phyloP scores from a whole-genome alignment of 2,113 vertebrate species.

The Heteronetta atricapilla region DNA sequence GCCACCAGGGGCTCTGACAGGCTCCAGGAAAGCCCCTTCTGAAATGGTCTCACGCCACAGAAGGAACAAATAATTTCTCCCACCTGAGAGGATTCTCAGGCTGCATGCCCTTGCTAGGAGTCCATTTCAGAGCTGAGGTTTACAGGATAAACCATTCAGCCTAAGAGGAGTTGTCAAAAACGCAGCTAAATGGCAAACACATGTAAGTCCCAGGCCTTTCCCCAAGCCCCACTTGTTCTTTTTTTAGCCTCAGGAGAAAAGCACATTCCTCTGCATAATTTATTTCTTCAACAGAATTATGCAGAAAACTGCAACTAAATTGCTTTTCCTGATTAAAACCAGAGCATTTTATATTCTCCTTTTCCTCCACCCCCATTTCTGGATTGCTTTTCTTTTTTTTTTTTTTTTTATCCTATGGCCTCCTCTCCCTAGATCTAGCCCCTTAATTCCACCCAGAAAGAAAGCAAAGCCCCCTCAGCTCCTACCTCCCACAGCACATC shows the following conservation, averaged over 20 bases:
- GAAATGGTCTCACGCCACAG: background rate
- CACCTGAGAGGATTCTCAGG: background rate
- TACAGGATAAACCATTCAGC: conserved; percentile 15
- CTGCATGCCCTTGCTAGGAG: background rate
- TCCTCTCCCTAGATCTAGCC: background rate
- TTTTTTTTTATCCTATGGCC: background rate
- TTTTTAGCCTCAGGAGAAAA: conserved; percentile 63
- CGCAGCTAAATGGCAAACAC: conserved; percentile 47
- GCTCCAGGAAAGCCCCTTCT: background rate
- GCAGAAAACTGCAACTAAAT: conserved; percentile 64
- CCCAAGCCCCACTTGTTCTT: conserved; percentile 46
- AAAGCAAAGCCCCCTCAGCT: background rate
- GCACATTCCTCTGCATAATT: conserved; percentile 62
- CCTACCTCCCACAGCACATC: background rate
- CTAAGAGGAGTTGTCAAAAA: conserved; percentile 23
- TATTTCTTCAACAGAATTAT: conserved; percentile 57
- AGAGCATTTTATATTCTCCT: background rate
- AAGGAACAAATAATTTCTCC: background rate
- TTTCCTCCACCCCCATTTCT: background rate
- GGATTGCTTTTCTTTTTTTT: background rate
- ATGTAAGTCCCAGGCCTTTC: conserved; percentile 51
- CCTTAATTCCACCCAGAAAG: background rate
- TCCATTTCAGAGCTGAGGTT: background rate
- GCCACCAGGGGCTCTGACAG: accelerated
- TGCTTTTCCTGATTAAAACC: conserved; percentile 61